Evolutionary conservation across 2,113 vertebrate genomes (phyloP), one percentile per base, ranked within the genome.

Genomic region (Prochilodus magdalenae): DNA sequence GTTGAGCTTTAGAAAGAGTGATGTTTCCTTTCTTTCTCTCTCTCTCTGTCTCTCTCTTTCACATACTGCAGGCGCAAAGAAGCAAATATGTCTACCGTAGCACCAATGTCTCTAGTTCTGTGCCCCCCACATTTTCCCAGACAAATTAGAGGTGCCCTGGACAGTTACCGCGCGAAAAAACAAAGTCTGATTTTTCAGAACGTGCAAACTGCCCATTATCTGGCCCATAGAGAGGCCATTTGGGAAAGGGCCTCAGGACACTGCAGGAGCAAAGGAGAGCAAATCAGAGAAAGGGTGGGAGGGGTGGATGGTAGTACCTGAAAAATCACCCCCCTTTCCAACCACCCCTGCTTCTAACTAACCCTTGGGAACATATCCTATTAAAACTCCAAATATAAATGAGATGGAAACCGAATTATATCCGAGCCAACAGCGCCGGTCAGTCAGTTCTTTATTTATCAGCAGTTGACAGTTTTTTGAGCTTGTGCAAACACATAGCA

Each of bases 131-230:
- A 70, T 75, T 93, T 94, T 94, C 89, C 83, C 93, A 96, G 94
- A 97, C 93, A 93, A 96, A 97, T 96, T 92, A 93, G 90, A 91
- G 94, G 92, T 75, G 86, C 92, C 89, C 88, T 86, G 81, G 91
- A 94, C 91, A 71, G 67, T 77, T 89, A 93, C 87, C 91, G 89
- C 90, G 89, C 93, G 93, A 88, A 93, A 92, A 90, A 82, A 88
- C 90, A 94, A 93, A 90, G 90, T 90, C 93, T 93, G 95, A 95
- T 94, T 95, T 95, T 63, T 93, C 93, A 93, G 93, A 91, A 94
- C 90, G 93, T 89, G 92, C 93, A 92, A 94, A 95, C 92, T 93
- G 94, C 90, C 93, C 94, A 94, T 96, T 96, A 96, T 94, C 91
- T 89, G 84, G 47, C 92, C 91, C 91, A 94, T 92, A 95, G 95